These are phyloP conservation scores for Marasmarcha lunaedactyla DNA, from an alignment of 2,888 invertebrate genomes.

Conservation along the genomic window DNA sequence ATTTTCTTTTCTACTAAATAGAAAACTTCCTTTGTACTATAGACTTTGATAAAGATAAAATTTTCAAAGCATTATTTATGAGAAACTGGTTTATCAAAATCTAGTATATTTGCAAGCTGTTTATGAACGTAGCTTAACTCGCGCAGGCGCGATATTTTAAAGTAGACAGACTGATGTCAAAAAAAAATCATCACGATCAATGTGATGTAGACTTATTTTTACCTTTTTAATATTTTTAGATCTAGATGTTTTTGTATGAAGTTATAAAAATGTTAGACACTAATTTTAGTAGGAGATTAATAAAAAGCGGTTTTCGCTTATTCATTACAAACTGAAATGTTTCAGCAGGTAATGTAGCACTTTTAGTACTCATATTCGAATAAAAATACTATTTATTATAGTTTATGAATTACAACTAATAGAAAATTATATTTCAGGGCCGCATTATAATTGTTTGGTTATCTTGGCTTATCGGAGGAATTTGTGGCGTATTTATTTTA, in stretches of 20 bases:
- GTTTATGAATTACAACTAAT: too few species aligned
- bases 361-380: constrained; percentile 12
- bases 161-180: background rate
- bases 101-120: too few species aligned
- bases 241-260: background rate
- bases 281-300: constrained; percentile 33
- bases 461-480: constrained; percentile 70
- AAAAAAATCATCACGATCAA: too few species aligned
- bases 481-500: constrained; percentile 74
- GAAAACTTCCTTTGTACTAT: too few species aligned
- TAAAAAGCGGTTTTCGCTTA: constrained; percentile 43
- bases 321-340: constrained; percentile 57
- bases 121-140: background rate
- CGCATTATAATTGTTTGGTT: constrained; percentile 67
- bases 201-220: background rate
- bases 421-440: constrained; percentile 49
- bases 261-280: constrained; percentile 18
- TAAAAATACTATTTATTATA: too few species aligned
- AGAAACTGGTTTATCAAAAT: too few species aligned
- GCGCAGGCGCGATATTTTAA: constrained; percentile 1
- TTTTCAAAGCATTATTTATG: too few species aligned
- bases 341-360: constrained; percentile 43
- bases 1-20: too few species aligned
- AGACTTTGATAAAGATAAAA: too few species aligned
- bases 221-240: background rate